Conservation (phyloP, 1,140 invertebrate genomes). For the Anoplophora glabripennis region DNA sequence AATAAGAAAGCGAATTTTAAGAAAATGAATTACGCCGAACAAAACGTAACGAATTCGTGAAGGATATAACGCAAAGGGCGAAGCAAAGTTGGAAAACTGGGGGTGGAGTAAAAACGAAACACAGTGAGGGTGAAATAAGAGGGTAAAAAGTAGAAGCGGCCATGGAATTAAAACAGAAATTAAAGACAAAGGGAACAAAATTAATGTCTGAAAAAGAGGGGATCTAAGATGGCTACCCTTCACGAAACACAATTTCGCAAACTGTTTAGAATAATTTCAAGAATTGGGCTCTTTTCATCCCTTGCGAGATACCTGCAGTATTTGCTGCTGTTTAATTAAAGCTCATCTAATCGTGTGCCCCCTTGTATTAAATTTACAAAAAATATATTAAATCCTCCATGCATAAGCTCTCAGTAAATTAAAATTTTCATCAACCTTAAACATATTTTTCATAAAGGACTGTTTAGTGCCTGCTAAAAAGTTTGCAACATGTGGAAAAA, state of each 20-base stretch:
- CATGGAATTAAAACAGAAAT: constrained; percentile 44
- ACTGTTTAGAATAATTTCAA: constrained; percentile 13
- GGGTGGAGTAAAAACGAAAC: constrained; percentile 24
- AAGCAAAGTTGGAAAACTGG: constrained; percentile 7
- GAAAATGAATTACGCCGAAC: not conserved
- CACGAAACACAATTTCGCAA: constrained; percentile 4
- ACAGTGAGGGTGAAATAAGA: constrained; percentile 36
- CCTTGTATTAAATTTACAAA: too few relatives aligned
- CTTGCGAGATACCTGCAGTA: not conserved
- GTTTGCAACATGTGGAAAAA: too few relatives aligned
- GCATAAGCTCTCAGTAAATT: too few relatives aligned
- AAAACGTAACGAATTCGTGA: constrained; percentile 16
- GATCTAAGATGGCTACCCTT: constrained; percentile 30
- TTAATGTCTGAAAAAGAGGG: constrained; percentile 31
- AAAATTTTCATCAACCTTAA: too few relatives aligned
- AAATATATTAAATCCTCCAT: too few relatives aligned
- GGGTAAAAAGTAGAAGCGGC: constrained; percentile 41
- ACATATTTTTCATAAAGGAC: too few relatives aligned
- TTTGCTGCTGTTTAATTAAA: too few relatives aligned
- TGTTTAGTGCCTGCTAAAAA: too few relatives aligned
- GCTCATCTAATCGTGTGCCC: too few relatives aligned
- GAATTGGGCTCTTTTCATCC: constrained; percentile 9
- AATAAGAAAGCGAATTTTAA: too few relatives aligned
- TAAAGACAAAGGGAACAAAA: constrained; percentile 42
- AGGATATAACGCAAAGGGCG: constrained; percentile 15